Evolutionary conservation across 2,113 vertebrate genomes (phyloP).

Genomic region (Synodontis membranacea): DNA sequence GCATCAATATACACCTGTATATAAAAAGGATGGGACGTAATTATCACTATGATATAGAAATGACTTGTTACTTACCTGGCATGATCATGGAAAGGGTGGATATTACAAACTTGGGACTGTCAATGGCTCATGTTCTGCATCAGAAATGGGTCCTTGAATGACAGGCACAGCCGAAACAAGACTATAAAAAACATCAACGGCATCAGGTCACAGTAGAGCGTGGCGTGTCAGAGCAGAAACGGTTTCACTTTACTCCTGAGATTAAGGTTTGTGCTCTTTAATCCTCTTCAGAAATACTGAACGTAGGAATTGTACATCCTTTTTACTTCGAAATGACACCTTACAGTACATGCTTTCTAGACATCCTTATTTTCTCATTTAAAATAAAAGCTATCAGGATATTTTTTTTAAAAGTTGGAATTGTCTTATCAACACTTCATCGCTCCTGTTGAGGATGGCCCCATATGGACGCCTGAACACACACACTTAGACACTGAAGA

Average conservation of each 20-base stretch:
- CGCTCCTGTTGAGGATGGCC: too few relatives aligned
- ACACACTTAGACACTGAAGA: too few relatives aligned
- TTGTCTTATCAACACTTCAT: too few relatives aligned
- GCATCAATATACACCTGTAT: background rate
- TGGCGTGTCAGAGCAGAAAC: background rate
- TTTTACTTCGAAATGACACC: background rate
- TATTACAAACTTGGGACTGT: background rate
- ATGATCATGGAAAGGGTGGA: slow-evolving; percentile 15
- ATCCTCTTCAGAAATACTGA: background rate
- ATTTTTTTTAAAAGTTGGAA: too few relatives aligned
- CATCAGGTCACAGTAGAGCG: slow-evolving; percentile 3
- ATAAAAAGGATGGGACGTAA: background rate
- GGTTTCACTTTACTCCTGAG: background rate
- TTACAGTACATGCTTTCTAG: background rate
- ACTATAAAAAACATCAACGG: slow-evolving; percentile 52
- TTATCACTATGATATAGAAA: background rate
- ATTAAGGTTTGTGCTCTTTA: background rate
- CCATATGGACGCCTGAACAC: too few relatives aligned
- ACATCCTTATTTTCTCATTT: background rate
- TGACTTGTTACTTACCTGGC: slow-evolving; percentile 55
- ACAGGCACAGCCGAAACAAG: slow-evolving; percentile 68
- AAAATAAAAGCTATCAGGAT: too few relatives aligned
- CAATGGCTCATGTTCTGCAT: slow-evolving; percentile 46
- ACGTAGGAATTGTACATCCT: background rate
- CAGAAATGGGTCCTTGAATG: slow-evolving; percentile 60